Evolutionary conservation across 53 echinoderm and acorn worm species (phyloP).

Genomic region (Zoroaster sp.): DNA sequence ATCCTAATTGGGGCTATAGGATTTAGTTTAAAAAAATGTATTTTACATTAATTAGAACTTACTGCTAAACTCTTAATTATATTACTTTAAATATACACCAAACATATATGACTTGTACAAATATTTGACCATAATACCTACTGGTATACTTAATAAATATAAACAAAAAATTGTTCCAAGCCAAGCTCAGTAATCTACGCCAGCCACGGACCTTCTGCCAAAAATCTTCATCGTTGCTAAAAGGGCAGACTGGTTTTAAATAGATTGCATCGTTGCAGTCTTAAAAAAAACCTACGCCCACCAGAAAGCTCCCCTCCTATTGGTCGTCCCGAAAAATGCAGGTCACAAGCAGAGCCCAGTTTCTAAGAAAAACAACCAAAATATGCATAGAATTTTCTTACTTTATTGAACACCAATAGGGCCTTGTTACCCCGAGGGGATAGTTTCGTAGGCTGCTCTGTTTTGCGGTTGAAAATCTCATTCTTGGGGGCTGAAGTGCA

Average conservation of each 20-base stretch:
- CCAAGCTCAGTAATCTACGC: too few species aligned
- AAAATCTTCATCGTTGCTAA: background rate
- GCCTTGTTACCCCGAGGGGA: background rate
- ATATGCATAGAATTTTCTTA: conserved; percentile 52
- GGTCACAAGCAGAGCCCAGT: background rate
- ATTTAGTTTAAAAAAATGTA: too few species aligned
- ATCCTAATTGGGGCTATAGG: too few species aligned
- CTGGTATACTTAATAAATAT: too few species aligned
- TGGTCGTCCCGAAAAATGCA: background rate
- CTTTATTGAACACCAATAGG: background rate
- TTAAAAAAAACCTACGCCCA: background rate
- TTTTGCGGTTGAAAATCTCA: conserved; percentile 18
- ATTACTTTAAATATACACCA: too few species aligned
- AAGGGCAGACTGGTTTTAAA: background rate
- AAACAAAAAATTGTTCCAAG: too few species aligned
- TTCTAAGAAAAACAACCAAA: conserved; percentile 25
- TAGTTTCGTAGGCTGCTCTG: background rate
- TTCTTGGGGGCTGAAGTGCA: conserved; percentile 31
- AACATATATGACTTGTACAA: too few species aligned
- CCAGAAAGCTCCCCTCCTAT: background rate
- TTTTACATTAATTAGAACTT: too few species aligned
- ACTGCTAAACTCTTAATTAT: too few species aligned
- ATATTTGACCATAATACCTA: too few species aligned
- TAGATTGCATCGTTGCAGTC: background rate
- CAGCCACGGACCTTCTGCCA: too few species aligned